These are phyloP conservation scores for Rhinichthys klamathensis DNA, from an alignment of 2,113 vertebrate species.

Conservation along the genomic window DNA sequence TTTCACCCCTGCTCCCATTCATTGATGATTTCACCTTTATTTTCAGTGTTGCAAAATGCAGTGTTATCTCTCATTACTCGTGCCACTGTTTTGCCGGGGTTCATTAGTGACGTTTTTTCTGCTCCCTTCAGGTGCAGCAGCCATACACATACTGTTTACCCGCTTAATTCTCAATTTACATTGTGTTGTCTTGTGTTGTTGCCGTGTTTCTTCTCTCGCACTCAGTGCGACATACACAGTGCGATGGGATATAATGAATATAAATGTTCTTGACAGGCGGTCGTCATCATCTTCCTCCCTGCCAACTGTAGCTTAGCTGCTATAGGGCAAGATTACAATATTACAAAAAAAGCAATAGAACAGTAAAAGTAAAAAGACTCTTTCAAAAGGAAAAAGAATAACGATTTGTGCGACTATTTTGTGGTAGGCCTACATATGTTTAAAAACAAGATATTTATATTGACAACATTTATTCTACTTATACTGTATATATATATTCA, in stretches of 20 bases:
- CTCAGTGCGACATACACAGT: conserved; percentile 54
- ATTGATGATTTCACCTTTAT: conserved; percentile 98
- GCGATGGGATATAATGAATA: conserved; percentile 48
- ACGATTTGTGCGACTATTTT: background rate
- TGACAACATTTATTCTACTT: background rate
- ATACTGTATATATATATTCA: too few species aligned
- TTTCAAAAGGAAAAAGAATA: background rate
- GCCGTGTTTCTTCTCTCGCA: conserved; percentile 61
- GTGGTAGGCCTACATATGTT: background rate
- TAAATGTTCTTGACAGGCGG: conserved; percentile 49
- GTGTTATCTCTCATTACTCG: conserved; percentile 94
- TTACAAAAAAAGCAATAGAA: too few species aligned
- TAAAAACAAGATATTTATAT: background rate
- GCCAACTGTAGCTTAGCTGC: conserved; percentile 47
- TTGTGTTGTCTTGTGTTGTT: conserved; percentile 82
- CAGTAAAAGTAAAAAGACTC: too few species aligned
- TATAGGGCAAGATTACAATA: conserved; percentile 35
- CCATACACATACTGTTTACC: conserved; percentile 91
- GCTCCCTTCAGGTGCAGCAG: conserved; percentile 78
- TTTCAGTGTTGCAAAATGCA: conserved; percentile 94
- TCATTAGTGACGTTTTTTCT: conserved; percentile 90
- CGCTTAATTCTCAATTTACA: conserved; percentile 86
- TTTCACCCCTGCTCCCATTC: conserved; percentile 78
- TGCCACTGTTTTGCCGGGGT: conserved; percentile 87
- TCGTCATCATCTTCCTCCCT: conserved; percentile 47